Evolutionary conservation across 1,140 invertebrate species (phyloP).

Genomic region (Pachyrhynchus sulphureomaculatus): DNA sequence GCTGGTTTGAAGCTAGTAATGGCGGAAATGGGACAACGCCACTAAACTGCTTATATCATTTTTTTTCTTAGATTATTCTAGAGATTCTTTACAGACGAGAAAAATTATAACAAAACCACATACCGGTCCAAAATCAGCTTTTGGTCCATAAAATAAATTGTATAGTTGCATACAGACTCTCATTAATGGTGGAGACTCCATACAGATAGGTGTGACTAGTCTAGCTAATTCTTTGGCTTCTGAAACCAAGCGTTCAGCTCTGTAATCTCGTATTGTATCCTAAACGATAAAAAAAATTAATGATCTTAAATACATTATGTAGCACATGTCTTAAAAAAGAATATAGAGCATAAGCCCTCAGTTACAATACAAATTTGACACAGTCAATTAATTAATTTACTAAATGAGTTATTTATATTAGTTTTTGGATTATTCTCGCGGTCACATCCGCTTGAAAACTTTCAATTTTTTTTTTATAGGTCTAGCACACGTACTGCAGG

Average conservation of each 20-base stretch:
- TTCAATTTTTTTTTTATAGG: too few relatives aligned
- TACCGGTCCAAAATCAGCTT: slow-evolving; percentile 41
- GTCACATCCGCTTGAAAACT: too few relatives aligned
- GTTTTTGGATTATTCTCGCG: too few relatives aligned
- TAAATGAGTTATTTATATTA: too few relatives aligned
- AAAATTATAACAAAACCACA: background rate
- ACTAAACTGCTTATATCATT: too few relatives aligned
- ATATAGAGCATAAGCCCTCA: too few relatives aligned
- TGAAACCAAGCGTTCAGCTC: slow-evolving; percentile 38
- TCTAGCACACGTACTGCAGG: too few relatives aligned
- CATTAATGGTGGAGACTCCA: slow-evolving; percentile 43
- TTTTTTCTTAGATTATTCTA: too few relatives aligned
- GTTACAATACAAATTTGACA: too few relatives aligned
- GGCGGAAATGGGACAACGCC: too few relatives aligned
- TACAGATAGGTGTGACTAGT: slow-evolving; percentile 31
- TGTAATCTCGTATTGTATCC: slow-evolving; percentile 30
- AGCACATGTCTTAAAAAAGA: background rate
- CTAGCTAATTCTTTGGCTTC: slow-evolving; percentile 34
- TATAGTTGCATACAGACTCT: slow-evolving; percentile 39
- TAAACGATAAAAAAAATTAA: slow-evolving; percentile 19
- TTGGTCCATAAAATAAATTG: slow-evolving; percentile 44
- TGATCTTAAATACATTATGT: background rate
- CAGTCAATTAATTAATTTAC: too few relatives aligned
- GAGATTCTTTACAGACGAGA: slow-evolving; percentile 4
- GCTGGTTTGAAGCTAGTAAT: too few relatives aligned